Evolutionary conservation across 2,797 vertebrate species (phyloP).

Genomic region (Phalloptychus januarius): DNA sequence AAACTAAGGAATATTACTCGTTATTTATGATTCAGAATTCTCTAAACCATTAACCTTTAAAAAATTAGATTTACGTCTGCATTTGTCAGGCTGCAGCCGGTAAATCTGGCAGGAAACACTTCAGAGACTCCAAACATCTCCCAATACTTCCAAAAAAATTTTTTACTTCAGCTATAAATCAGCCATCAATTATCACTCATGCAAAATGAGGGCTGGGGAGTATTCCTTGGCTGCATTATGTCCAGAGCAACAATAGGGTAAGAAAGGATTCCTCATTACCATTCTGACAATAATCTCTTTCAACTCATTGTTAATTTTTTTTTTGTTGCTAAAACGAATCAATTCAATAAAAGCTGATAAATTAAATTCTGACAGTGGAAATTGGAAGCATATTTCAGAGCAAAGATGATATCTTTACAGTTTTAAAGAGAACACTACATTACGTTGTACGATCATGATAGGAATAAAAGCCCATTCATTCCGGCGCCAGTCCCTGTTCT

Average conservation of each 20-base stretch:
- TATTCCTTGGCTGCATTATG: constrained; percentile 21
- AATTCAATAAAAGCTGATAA: constrained; percentile 45
- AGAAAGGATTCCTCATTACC: constrained; percentile 18
- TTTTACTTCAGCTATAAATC: constrained; percentile 63
- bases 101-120: constrained; percentile 71
- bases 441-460: constrained; percentile 57
- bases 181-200: constrained; percentile 59
- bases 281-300: constrained; percentile 35
- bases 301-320: constrained; percentile 22
- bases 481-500: constrained; percentile 34
- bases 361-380: constrained; percentile 52
- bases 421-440: constrained; percentile 52
- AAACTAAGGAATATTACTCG: constrained; percentile 43
- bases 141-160: constrained; percentile 62
- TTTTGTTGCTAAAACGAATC: constrained; percentile 41
- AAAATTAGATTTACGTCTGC: constrained; percentile 72
- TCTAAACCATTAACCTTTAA: constrained; percentile 77
- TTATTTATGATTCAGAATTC: constrained; percentile 64
- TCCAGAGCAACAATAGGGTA: constrained; percentile 19
- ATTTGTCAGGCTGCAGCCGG: constrained; percentile 60
- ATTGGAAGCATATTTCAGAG: constrained; percentile 53
- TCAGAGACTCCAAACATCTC: constrained; percentile 68
- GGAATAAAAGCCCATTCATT: constrained; percentile 52
- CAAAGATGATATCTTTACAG: constrained; percentile 43
- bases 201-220: constrained; percentile 43